Evolutionary conservation across 2,113 vertebrate genomes (phyloP).

Genomic region (Edolisoma coerulescens): DNA sequence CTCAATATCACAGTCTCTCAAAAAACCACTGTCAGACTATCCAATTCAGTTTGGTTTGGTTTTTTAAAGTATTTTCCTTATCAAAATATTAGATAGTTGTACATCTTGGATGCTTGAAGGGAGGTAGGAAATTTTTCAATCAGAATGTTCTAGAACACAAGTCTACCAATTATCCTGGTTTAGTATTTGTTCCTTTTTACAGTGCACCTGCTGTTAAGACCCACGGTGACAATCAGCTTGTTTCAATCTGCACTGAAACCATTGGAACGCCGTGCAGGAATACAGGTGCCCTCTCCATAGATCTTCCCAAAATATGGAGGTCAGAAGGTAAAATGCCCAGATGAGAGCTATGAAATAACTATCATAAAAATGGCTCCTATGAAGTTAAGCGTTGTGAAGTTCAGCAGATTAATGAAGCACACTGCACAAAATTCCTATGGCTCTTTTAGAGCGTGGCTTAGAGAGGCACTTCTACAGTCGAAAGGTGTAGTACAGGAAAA

Average conservation of each 20-base stretch:
- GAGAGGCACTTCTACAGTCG: accelerated
- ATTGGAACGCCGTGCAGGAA: neutral
- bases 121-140: neutral
- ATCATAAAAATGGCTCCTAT: neutral
- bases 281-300: accelerated
- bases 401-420: neutral
- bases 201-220: neutral
- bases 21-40: neutral
- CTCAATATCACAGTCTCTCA: neutral
- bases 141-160: accelerated
- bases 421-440: neutral
- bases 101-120: neutral
- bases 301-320: neutral
- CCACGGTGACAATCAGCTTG: neutral
- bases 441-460: neutral
- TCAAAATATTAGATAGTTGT: neutral
- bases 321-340: neutral
- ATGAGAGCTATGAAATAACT: neutral
- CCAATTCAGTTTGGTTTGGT: neutral
- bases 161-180: neutral
- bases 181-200: neutral
- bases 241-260: neutral
- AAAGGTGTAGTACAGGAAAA: neutral
- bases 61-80: neutral
- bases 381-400: neutral